Base-by-base conservation (phyloP, 2,113 vertebrate genomes). In the Oryzias woworae region DNA sequence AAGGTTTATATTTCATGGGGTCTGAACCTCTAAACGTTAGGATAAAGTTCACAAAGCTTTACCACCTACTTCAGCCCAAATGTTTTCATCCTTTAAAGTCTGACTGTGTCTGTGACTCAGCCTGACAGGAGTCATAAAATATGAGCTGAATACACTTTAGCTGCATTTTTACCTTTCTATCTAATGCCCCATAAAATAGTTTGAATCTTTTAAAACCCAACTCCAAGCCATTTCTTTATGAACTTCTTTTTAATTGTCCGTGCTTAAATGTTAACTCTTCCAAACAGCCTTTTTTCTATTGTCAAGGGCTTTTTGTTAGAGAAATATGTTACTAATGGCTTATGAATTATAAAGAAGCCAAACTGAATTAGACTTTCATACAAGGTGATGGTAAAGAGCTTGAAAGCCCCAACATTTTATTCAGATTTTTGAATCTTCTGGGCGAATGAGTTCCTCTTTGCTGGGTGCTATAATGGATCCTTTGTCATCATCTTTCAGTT, bases 261-360 rank as follows among this genome's bases (percentile, higher is more conserved):
- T 87, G 82, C 71, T 85, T 85, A 89, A 89, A 91, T 85, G 86
- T 81, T 87, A 87, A 87, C 85, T 87, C 67, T 80, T 73, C 66
- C 60, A 78, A 86, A 85, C 84, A 77, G 56, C 56, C 61, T 81
- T 78, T 76, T 71, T 66, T 28, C 71, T 73, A 88, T 89, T 88
- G 80, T 90, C 87, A 85, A 72, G 82, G 77, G 83, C 88, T 90
- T 86, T 92, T 91, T 91, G 91, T 92, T 78, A 67, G 66, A 73
- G 79, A 92, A 92, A 90, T 88, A 86, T 87, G 84, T 90, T 90
- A 90, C 90, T 92, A 92, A 93, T 90, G 91, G 91, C 83, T 91
- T 90, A 92, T 93, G 80, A 93, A 92, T 92, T 91, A 93, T 86
- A 92, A 91, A 93, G 77, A 69, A 85, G 83, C 82, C 82, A 86